A percentile compares a stretch with the other conserved stretches of the same genome.
These are phyloP conservation scores for Procavia capensis DNA, from an alignment of 2,113 vertebrate genomes.

Conservation along the genomic window DNA sequence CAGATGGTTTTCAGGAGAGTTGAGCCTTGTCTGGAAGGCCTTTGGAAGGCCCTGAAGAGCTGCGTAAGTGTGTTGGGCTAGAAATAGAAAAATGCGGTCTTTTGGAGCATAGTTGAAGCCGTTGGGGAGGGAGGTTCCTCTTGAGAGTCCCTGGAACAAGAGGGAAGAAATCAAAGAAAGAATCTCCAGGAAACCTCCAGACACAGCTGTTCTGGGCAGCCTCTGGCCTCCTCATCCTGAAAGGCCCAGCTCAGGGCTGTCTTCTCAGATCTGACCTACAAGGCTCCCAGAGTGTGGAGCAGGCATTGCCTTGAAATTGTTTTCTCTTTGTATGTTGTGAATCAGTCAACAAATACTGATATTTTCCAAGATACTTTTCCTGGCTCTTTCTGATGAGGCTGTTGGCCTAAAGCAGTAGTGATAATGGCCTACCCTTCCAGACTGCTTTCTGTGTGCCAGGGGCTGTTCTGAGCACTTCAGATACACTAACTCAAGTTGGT, in stretches of 20 bases:
- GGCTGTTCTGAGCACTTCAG: neutral
- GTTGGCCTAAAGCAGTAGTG: neutral
- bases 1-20: no score
- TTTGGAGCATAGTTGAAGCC: neutral
- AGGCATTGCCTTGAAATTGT: neutral
- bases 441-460: no score
- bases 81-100: neutral
- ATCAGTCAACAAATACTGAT: neutral
- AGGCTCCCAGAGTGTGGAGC: neutral
- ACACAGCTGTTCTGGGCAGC: neutral
- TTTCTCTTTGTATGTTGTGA: neutral
- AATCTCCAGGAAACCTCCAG: neutral
- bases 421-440: neutral
- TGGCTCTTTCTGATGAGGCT: neutral
- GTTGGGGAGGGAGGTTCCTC: neutral
- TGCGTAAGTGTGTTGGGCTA: neutral
- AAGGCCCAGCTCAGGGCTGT: neutral
- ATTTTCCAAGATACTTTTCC: neutral
- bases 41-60: neutral
- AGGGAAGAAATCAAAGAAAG: neutral
- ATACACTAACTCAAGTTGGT: accelerated
- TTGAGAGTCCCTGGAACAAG: neutral
- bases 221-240: neutral
- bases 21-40: neutral
- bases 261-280: no score